These are phyloP conservation scores for Intellagama lesueurii DNA, from an alignment of 2,797 vertebrate genomes.

Conservation along the genomic window DNA sequence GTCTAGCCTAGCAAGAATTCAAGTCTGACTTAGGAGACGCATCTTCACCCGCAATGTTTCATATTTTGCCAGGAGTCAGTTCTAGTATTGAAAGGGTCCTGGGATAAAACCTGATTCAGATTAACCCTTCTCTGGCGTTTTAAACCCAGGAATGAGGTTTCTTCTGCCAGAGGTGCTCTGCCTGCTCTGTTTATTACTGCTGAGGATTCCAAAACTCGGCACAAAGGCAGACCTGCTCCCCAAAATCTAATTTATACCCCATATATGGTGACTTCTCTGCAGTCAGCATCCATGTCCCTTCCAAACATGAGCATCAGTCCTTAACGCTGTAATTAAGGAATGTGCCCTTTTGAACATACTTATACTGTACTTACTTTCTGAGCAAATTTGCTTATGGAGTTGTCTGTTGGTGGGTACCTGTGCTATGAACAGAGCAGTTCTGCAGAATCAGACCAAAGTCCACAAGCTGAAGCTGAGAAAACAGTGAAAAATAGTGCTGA, in stretches of 20 bases:
- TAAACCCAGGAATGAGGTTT: background rate
- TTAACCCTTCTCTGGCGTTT: background rate
- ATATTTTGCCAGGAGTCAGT: background rate
- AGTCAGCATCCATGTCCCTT: background rate
- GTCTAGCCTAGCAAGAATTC: no score
- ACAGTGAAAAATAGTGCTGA: background rate
- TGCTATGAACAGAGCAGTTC: background rate
- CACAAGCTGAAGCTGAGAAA: background rate
- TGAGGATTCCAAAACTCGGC: background rate
- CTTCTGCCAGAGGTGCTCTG: background rate
- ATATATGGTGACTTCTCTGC: no score
- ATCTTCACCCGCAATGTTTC: background rate
- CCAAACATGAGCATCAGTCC: background rate
- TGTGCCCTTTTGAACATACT: background rate
- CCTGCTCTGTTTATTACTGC: background rate
- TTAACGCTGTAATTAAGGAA: background rate
- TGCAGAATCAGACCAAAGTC: background rate
- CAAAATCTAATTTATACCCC: background rate
- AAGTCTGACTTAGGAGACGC: no score
- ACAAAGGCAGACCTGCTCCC: background rate
- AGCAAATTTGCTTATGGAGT: background rate
- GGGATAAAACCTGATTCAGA: background rate
- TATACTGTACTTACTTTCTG: background rate
- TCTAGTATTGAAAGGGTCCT: background rate
- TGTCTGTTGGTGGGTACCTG: background rate